These are phyloP conservation scores for Microcebus jonahi DNA, from an alignment of 2,113 vertebrate species.

Conservation along the genomic window DNA sequence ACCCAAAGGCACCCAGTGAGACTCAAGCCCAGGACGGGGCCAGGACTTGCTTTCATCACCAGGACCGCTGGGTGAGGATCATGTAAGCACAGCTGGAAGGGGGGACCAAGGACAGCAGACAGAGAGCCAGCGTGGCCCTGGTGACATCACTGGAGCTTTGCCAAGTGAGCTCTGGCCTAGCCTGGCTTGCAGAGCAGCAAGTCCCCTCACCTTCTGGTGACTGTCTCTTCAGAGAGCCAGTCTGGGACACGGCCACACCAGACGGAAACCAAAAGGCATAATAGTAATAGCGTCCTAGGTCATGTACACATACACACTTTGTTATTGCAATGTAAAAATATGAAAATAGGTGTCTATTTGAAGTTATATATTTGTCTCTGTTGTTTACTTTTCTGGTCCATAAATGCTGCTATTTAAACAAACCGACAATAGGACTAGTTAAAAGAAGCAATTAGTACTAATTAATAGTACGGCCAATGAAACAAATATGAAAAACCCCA, in stretches of 20 bases:
- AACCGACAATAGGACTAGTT: background rate
- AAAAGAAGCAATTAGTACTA: background rate
- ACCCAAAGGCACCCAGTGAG: background rate
- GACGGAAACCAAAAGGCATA: background rate
- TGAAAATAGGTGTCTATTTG: background rate
- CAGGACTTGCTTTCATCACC: background rate
- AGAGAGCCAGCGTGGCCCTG: background rate
- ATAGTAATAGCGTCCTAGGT: too few species aligned
- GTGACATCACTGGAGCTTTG: background rate
- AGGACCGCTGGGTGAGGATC: background rate
- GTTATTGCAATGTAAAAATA: background rate
- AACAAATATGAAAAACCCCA: background rate
- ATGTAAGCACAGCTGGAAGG: too few species aligned
- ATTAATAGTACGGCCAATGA: background rate
- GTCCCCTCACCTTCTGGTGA: background rate
- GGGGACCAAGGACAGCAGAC: background rate
- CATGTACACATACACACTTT: background rate
- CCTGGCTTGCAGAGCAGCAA: background rate
- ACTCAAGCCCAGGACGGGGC: background rate
- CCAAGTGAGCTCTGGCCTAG: background rate
- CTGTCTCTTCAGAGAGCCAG: background rate
- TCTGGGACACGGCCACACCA: background rate
- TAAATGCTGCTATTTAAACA: background rate
- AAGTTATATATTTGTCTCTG: background rate
- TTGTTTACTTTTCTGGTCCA: background rate